Evolutionary conservation across 1,140 invertebrate genomes (phyloP).

Genomic region (Danaus melanippus): DNA sequence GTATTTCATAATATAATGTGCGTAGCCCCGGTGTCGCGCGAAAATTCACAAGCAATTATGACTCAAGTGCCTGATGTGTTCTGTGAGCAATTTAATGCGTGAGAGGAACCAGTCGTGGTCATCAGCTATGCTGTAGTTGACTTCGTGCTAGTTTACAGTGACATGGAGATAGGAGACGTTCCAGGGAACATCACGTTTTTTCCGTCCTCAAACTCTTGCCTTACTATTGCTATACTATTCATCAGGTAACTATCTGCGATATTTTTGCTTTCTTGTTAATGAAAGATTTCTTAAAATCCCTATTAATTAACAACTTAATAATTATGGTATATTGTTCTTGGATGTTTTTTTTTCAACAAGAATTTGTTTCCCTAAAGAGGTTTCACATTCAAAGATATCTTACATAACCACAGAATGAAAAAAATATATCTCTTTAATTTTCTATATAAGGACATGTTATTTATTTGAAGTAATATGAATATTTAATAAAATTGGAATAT

Average conservation of each 20-base stretch:
- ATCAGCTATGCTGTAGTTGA: conserved; percentile 46
- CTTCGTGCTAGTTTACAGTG: conserved; percentile 50
- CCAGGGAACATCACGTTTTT: conserved; percentile 52
- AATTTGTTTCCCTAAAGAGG: too few species aligned
- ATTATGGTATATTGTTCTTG: too few species aligned
- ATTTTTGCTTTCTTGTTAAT: neutral
- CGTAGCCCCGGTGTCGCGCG: conserved; percentile 59
- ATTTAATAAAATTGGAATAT: too few species aligned
- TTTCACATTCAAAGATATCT: too few species aligned
- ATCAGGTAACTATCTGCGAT: conserved; percentile 39
- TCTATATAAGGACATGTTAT: too few species aligned
- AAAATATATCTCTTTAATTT: too few species aligned
- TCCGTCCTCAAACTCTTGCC: conserved; percentile 57
- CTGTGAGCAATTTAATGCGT: conserved; percentile 58
- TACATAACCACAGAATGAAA: too few species aligned
- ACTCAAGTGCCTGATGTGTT: conserved; percentile 67
- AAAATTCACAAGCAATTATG: conserved; percentile 67
- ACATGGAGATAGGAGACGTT: conserved; percentile 62
- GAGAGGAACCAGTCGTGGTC: conserved; percentile 45
- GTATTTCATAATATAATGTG: conserved; percentile 70
- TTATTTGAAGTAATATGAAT: too few species aligned
- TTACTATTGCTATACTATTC: conserved; percentile 37
- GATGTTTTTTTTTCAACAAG: too few species aligned
- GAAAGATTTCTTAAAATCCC: neutral
- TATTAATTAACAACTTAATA: too few species aligned